Conservation (phyloP, 2,113 vertebrate species). For the Lipophrys pholis region DNA sequence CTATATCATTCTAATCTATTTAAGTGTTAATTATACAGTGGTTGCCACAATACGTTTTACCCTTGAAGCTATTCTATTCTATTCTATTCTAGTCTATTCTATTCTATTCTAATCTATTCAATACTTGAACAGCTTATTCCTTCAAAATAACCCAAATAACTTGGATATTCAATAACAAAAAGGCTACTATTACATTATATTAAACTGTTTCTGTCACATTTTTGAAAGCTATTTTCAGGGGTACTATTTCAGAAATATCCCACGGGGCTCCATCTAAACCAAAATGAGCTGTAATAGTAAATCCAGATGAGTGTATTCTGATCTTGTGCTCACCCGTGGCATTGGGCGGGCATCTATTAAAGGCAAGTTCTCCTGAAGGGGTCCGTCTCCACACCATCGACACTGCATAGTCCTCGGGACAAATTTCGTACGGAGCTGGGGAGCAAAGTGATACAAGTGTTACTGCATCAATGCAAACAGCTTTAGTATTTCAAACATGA, state of each 20-base stretch:
- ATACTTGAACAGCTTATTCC: no score
- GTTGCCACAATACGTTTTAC: no score
- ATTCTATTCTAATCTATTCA: no score
- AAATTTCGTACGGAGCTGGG: constrained; percentile 98
- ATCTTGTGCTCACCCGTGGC: constrained; percentile 89
- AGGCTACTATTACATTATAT: no score
- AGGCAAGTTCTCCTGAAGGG: constrained; percentile 95
- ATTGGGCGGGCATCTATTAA: constrained; percentile 96
- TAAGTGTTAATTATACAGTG: no score
- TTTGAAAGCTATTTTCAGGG: background rate
- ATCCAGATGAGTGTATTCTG: background rate
- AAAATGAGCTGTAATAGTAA: background rate
- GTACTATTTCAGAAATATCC: background rate
- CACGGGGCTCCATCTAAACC: background rate
- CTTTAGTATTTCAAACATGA: constrained; percentile 46
- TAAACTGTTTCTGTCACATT: no score
- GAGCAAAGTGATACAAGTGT: constrained; percentile 43
- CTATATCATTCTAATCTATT: no score
- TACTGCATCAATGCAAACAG: constrained; percentile 15
- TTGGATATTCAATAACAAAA: no score
- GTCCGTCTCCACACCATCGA: constrained; percentile 99
- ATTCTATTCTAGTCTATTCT: no score
- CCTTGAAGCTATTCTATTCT: no score
- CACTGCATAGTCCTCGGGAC: constrained; percentile 95
- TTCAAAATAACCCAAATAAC: no score